Percentiles rank a stretch among this genome's conserved stretches.
Conservation (phyloP, 1,140 invertebrate species). For the Eubasilissa regina region DNA sequence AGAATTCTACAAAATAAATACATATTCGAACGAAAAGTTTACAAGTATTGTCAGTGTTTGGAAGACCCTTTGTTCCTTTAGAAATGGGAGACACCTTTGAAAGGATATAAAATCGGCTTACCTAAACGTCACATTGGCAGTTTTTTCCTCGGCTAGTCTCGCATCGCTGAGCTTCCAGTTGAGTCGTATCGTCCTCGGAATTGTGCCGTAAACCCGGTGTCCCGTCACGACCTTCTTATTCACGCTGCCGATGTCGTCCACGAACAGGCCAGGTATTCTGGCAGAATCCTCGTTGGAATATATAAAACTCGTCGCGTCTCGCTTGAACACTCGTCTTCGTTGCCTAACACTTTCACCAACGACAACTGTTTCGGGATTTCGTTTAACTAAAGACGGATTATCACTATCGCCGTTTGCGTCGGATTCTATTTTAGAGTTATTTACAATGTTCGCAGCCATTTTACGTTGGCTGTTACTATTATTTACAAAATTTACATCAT, state of each 20-base stretch:
- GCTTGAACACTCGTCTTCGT: constrained; percentile 14
- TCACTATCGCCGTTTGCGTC: constrained; percentile 23
- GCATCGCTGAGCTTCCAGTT: constrained; percentile 49
- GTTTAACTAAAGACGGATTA: constrained; percentile 34
- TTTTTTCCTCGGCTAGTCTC: constrained; percentile 45
- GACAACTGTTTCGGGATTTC: constrained; percentile 36
- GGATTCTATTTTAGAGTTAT: constrained; percentile 49
- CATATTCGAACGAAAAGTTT: no score
- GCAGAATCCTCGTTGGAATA: constrained; percentile 39
- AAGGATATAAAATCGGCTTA: constrained; percentile 6
- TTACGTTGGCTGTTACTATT: constrained; percentile 11
- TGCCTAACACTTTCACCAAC: background rate
- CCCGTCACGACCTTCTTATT: constrained; percentile 41
- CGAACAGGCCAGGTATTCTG: constrained; percentile 38
- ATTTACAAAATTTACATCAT: constrained; percentile 45
- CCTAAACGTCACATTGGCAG: constrained; percentile 55
- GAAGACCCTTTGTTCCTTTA: no score
- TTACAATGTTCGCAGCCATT: constrained; percentile 49
- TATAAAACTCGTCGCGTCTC: constrained; percentile 50
- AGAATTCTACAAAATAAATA: no score
- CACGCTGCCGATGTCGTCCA: constrained; percentile 40
- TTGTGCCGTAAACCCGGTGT: constrained; percentile 34
- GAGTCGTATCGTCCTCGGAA: constrained; percentile 19
- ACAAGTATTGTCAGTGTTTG: no score
- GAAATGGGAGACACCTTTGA: no score